These are phyloP conservation scores for Atherix ibis DNA, from an alignment of 2,888 invertebrate genomes.

Conservation along the genomic window DNA sequence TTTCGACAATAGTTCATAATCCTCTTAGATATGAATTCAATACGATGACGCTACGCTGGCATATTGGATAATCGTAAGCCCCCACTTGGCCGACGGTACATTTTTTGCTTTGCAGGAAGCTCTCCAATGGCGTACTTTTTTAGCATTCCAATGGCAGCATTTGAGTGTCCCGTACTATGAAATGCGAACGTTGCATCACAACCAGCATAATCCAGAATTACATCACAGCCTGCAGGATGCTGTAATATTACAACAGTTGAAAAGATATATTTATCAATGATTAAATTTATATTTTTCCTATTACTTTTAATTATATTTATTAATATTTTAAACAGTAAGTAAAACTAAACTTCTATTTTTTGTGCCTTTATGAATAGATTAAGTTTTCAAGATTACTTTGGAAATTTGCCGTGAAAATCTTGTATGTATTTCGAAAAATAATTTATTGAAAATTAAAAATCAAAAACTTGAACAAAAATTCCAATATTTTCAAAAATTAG, in stretches of 20 bases:
- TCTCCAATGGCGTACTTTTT: conserved; percentile 61
- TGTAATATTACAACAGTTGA: conserved; percentile 24
- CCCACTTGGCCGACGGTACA: conserved; percentile 39
- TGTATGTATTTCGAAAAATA: too few relatives aligned
- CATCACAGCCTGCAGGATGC: conserved; percentile 74
- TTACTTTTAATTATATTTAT: neutral
- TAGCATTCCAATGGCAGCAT: conserved; percentile 44
- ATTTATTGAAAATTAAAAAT: too few relatives aligned
- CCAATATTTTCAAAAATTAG: too few relatives aligned
- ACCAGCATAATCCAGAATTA: conserved; percentile 71
- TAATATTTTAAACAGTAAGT: neutral
- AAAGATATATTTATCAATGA: neutral
- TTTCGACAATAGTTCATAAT: too few relatives aligned
- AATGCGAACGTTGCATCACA: conserved; percentile 72
- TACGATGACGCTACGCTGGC: too few relatives aligned
- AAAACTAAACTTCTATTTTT: neutral
- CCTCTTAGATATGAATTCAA: too few relatives aligned
- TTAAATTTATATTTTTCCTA: neutral
- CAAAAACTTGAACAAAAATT: too few relatives aligned
- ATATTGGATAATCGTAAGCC: conserved; percentile 23
- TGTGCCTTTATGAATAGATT: too few relatives aligned
- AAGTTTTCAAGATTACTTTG: too few relatives aligned
- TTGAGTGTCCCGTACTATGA: conserved; percentile 62
- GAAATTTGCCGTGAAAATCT: too few relatives aligned
- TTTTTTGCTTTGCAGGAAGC: conserved; percentile 53